Evolutionary conservation across 2,888 invertebrate species (phyloP), one percentile per base, ranked within the genome.

Genomic region (Dione juno): DNA sequence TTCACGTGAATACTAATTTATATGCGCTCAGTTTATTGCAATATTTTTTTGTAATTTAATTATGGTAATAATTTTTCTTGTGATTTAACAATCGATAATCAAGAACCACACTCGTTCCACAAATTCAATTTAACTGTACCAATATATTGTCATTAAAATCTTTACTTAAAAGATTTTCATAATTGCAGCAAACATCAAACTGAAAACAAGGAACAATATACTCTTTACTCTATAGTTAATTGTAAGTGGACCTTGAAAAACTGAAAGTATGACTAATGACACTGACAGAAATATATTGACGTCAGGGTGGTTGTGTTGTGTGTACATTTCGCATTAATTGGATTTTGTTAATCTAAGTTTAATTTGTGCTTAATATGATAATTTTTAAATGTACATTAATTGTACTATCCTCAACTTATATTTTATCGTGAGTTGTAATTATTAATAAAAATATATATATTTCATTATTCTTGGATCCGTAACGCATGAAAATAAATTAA

Each of bases 361-460:
- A 73, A 70, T 74, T 74, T 76, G 68, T 70, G 66, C 73, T 72
- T 83, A 89, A 82, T 84, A 92, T 93, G 92, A 86, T 89, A 81
- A 83, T 91, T 82, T 92, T 91, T 82, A 90, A 87, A 81, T 87
- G 89, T 84, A 90, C 86, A 41, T 75, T 90, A 74, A 80, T 92
- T 73, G 79, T 88, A 78, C 82, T 93, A 76, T 81, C 87, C 67
- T 85, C 88, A 71, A 89, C 92, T 10, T 92, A 85, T 72, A 84
- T 91, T 76, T 74, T 89, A 72, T 88, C 91, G 92, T 93, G 84
- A 92, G 92, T 92, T 78, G 66, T 53, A 59, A 43, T 28, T 37
- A 28, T 54, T 67, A 37, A 66, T 53, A 21, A 10, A 37, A 14
- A 21, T 67, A n/a, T 19, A 14, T 16, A n/a, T n/a, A n/a, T n/a